phyloP scores from a whole-genome alignment of 2,797 vertebrate genomes.

The Danio jaintianensis region DNA sequence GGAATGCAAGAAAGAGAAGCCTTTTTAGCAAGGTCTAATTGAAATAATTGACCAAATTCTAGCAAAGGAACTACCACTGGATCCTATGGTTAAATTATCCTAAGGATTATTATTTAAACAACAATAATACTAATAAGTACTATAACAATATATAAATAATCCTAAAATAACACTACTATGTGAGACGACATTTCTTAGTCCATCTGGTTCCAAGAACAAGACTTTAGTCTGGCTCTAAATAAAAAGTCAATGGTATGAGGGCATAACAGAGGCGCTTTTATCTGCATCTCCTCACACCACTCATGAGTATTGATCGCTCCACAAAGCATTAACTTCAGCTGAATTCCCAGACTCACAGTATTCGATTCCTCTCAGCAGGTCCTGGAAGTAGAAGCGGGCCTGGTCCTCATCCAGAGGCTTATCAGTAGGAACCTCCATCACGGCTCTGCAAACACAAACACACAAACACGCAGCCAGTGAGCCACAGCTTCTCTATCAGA shows the following conservation, averaged over 20 bases:
- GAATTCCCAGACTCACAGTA: conserved; percentile 84
- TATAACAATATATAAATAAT: not conserved
- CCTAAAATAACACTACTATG: not conserved
- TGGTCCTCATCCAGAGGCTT: conserved; percentile 94
- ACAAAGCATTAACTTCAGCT: not conserved
- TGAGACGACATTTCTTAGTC: not conserved
- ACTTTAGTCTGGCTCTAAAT: not conserved
- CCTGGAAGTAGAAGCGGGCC: conserved; percentile 97
- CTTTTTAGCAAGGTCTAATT: no score
- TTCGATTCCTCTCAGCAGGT: conserved; percentile 97
- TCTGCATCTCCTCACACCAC: not conserved
- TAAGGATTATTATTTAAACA: no score
- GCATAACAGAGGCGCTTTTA: not conserved
- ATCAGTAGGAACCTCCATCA: conserved; percentile 96
- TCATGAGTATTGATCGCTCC: not conserved
- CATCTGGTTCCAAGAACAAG: not conserved
- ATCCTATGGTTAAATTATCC: no score
- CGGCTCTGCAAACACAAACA: conserved; percentile 80
- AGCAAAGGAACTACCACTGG: no score
- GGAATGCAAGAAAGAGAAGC: no score
- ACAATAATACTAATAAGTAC: not conserved
- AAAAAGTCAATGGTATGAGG: not conserved
- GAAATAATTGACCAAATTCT: no score
- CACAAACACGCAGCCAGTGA: conserved; percentile 53
- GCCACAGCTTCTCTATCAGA: conserved; percentile 42